Evolutionary conservation across 2,113 vertebrate genomes (phyloP), one percentile per base, ranked within the genome.

Genomic region (Crotalus horridus): DNA sequence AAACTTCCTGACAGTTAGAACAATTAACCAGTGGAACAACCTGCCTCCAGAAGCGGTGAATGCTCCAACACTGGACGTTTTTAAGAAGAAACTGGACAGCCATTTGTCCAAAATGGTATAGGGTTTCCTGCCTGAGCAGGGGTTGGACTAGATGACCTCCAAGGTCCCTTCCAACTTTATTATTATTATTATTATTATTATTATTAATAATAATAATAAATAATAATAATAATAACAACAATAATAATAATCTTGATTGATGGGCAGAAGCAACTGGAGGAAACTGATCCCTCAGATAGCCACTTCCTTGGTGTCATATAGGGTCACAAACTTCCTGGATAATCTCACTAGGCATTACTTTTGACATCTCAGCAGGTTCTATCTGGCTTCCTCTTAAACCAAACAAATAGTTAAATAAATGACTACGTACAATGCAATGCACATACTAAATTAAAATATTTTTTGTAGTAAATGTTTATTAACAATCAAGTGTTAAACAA

Each of bases 401-500:
- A 74, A 33, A 74, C 5, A 64, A 64, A 64, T 64, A 13, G 26
- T 64, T 64, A 11, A 64, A 64, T n/a, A 64, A 64, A 64, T 74
- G n/a, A 5, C 33, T 74, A 33, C 7, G 13, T 74, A 7, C n/a
- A 74, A 33, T 74, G n/a, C 64, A 74, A 33, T 74, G 69, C n/a
- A 20, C 5, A 17, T 74, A 13, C n/a, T n/a, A 74, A 74, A 74
- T 74, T 74, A 17, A 74, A 33, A 74, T 74, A 94, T 39, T 29
- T 94, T 95, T 90, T 64, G 51, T 7, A 81, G 64, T 58, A 95
- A 93, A 92, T 96, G 53, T 94, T 96, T 95, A 93, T 94, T 94
- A 96, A 96, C 33, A 94, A 51, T 51, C 21, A n/a, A 94, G 85
- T 93, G 87, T 94, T 96, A 86, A 91, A 94, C 87, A 96, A 91